Percentiles rank a stretch among this genome's conserved stretches.
Evolutionary conservation across 2,797 vertebrate species (phyloP).

Genomic region (Knipowitschia caucasica): DNA sequence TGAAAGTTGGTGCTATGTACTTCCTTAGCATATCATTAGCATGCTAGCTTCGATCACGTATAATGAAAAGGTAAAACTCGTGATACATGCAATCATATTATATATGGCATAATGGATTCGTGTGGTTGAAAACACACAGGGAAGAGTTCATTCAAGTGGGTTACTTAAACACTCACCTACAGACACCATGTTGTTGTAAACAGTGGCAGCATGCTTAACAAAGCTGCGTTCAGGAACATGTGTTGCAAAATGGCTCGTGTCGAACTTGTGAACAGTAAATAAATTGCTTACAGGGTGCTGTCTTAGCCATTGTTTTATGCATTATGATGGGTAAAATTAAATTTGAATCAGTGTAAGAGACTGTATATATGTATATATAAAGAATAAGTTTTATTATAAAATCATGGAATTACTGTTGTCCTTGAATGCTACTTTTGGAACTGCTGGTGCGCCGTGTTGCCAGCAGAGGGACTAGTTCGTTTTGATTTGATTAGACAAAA

Average conservation of each 20-base stretch:
- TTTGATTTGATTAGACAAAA: too few relatives aligned
- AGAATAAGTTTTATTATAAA: neutral
- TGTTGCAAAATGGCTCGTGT: neutral
- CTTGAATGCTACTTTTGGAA: constrained; percentile 1
- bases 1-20: neutral
- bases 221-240: neutral
- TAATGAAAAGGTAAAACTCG: too few relatives aligned
- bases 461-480: constrained; percentile 5
- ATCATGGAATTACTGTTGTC: neutral
- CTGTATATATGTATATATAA: neutral
- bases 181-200: constrained; percentile 3
- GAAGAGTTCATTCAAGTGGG: too few relatives aligned
- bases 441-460: neutral
- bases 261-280: too few relatives aligned
- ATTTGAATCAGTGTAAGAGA: neutral
- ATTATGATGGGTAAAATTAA: neutral
- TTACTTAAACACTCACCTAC: neutral
- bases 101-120: too few relatives aligned
- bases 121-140: too few relatives aligned
- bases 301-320: too few relatives aligned
- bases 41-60: neutral
- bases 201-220: neutral
- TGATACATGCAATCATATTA: too few relatives aligned
- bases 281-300: neutral
- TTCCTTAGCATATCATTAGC: constrained; percentile 6